Evolutionary conservation across 2,113 vertebrate species (phyloP), one percentile per base, ranked within the genome.

Genomic region (Bucco capensis): DNA sequence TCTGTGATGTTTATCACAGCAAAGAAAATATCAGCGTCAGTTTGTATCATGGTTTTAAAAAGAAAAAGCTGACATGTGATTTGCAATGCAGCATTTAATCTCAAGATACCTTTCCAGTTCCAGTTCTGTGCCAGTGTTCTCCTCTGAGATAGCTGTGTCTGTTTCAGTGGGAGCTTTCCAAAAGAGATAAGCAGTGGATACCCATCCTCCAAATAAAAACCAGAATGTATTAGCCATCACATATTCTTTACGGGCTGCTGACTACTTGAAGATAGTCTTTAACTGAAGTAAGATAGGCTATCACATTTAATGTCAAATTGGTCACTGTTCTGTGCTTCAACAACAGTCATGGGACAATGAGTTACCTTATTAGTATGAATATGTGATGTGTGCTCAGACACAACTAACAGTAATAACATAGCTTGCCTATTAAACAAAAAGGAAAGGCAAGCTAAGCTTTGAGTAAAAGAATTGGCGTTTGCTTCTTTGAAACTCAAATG

Each of bases 1-100:
- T 93, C 92, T 79, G 30, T 93, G 86, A 90, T 94, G 35, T 86
- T 78, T 94, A 89, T 94, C 81, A 50, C n/a, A 79, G 83, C 37
- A 87, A 47, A 62, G 66, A 61, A 88, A 93, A 86, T 50, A 62
- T 1, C 83, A 79, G 73, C 61, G 84, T 69, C 37, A 27, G 37
- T 88, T 84, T 73, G 46, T 66, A 28, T 38, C 8, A 0, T 56
- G 54, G n/a, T 50, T 93, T 92, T 54, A 70, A 85, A 64, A 70
- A 79, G 21, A 47, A 89, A 56, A 86, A 76, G 71, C 57, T 75
- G 70, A 35, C 15, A 18, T 71, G 33, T 79, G 88, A 71, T 81
- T 88, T 92, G 23, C 0, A 1, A 11, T 61, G 38, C 42, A 58
- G 77, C 19, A 12, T 87, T 84, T 85, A 83, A 84, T 79, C 81